phyloP scores from a whole-genome alignment of 2,797 vertebrate species.

The Pseudomugil tenellus region DNA sequence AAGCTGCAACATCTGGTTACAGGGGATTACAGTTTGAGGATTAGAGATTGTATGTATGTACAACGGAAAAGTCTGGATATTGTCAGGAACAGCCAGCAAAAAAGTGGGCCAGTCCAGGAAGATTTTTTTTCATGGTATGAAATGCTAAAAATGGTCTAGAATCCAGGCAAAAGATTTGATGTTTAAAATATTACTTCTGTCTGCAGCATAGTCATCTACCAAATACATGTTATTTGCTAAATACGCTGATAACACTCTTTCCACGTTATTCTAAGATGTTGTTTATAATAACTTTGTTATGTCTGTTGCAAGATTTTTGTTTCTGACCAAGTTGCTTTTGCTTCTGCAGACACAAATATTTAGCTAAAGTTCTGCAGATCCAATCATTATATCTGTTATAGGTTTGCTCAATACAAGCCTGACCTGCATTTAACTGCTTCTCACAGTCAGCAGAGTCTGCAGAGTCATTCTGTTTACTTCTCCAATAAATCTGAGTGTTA shows the following conservation, averaged over 20 bases:
- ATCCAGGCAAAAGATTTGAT: neutral
- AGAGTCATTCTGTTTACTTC: neutral
- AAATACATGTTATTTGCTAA: neutral
- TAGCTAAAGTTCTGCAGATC: conserved; percentile 3
- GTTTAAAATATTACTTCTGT: neutral
- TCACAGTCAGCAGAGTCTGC: neutral
- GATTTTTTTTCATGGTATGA: neutral
- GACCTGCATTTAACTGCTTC: conserved; percentile 4
- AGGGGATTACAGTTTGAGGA: conserved; percentile 62
- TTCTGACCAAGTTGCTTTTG: neutral
- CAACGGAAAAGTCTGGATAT: conserved; percentile 63
- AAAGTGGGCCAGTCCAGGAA: conserved; percentile 5
- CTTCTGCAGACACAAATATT: conserved; percentile 18
- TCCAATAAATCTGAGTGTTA: neutral
- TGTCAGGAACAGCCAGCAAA: conserved; percentile 51
- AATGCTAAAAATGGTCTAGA: conserved; percentile 4
- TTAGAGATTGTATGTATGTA: conserved; percentile 68
- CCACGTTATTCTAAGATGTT: neutral
- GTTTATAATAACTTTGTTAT: neutral
- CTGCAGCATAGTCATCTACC: neutral
- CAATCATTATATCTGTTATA: conserved; percentile 3
- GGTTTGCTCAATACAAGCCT: neutral
- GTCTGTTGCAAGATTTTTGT: neutral
- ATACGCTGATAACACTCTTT: neutral
- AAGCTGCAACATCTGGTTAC: conserved; percentile 74